A percentile compares a stretch with the other conserved stretches of the same genome.
Conservation (phyloP, 1,140 invertebrate genomes). For the Dendrolimus punctatus region DNA sequence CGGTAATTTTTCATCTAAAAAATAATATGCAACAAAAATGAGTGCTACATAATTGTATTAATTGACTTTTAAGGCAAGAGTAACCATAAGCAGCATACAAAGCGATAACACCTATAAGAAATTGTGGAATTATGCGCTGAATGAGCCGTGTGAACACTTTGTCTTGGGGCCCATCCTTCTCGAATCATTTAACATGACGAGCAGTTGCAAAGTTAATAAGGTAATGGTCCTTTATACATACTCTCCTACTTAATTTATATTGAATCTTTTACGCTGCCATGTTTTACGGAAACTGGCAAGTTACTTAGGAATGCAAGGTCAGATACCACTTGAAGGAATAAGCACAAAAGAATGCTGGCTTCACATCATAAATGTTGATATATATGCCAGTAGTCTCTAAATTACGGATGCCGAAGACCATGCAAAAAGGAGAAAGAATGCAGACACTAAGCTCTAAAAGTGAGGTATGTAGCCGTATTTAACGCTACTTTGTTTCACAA, state of each 20-base stretch:
- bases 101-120: constrained; percentile 32
- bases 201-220: constrained; percentile 42
- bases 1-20: constrained; percentile 21
- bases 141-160: constrained; percentile 54
- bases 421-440: too few relatives aligned
- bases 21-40: constrained; percentile 1
- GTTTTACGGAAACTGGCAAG: too few relatives aligned
- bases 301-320: too few relatives aligned
- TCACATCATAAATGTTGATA: too few relatives aligned
- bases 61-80: constrained; percentile 36
- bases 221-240: constrained; percentile 21
- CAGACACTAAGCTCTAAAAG: too few relatives aligned
- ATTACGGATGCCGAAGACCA: too few relatives aligned
- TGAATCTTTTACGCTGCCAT: too few relatives aligned
- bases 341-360: too few relatives aligned
- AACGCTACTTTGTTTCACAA: not conserved
- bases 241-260: not conserved
- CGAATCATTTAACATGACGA: constrained; percentile 41
- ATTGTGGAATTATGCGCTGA: constrained; percentile 42
- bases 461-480: constrained; percentile 14
- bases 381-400: too few relatives aligned
- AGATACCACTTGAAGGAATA: too few relatives aligned
- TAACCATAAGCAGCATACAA: constrained; percentile 32
- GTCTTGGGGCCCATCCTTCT: constrained; percentile 42
- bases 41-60: constrained; percentile 4